Evolutionary conservation across 2,797 vertebrate species (phyloP).

Genomic region (Chaenodraco wilsoni): DNA sequence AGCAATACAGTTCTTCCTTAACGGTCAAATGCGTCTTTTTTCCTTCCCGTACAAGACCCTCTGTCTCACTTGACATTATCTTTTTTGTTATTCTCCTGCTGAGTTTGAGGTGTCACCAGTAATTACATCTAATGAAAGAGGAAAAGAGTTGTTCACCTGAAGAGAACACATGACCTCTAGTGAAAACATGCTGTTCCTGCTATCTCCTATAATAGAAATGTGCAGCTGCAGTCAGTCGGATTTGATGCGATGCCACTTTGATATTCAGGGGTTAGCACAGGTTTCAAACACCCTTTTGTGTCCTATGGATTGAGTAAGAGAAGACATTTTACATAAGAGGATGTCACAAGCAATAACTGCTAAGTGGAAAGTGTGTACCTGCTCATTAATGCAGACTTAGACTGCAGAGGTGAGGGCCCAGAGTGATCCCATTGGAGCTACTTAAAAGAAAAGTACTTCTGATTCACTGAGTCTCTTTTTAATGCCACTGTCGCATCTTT

Average conservation of each 20-base stretch:
- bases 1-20: slow-evolving; percentile 35
- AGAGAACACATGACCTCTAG: slow-evolving; percentile 61
- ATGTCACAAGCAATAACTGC: slow-evolving; percentile 42
- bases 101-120: slow-evolving; percentile 67
- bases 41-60: slow-evolving; percentile 17
- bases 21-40: slow-evolving; percentile 49
- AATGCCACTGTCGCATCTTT: slow-evolving; percentile 20
- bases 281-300: slow-evolving; percentile 30
- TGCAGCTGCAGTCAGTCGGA: slow-evolving; percentile 40
- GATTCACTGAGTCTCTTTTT: slow-evolving; percentile 34
- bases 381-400: slow-evolving; percentile 22
- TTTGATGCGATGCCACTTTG: slow-evolving; percentile 42
- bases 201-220: slow-evolving; percentile 51
- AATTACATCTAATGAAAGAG: slow-evolving; percentile 74
- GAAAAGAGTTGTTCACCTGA: slow-evolving; percentile 69
- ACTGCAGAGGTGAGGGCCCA: slow-evolving; percentile 19
- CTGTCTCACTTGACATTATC: slow-evolving; percentile 46
- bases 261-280: slow-evolving; percentile 22
- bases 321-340: slow-evolving; percentile 24
- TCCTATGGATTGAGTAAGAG: slow-evolving; percentile 20
- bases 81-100: slow-evolving; percentile 52
- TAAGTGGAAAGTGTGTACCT: slow-evolving; percentile 23
- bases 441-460: slow-evolving; percentile 39
- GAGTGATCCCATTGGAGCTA: slow-evolving; percentile 25
- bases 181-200: slow-evolving; percentile 48